Conservation (phyloP, 2,113 vertebrate genomes). For the Clarias macrocephalus region DNA sequence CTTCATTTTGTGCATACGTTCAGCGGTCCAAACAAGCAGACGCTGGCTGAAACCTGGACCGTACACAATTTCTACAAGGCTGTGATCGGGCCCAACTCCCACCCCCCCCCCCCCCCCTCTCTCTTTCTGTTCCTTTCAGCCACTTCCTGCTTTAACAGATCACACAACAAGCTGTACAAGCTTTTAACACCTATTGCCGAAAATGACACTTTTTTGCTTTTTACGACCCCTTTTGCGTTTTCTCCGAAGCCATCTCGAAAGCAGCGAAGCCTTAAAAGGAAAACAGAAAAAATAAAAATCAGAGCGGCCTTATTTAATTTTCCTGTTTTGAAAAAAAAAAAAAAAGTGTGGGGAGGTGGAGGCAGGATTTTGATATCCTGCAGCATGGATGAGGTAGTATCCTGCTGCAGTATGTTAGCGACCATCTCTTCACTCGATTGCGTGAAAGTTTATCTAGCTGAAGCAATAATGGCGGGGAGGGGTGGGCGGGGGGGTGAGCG, state of each 20-base stretch:
- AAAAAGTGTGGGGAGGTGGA: background rate
- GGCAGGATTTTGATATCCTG: slow-evolving; percentile 56
- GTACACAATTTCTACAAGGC: background rate
- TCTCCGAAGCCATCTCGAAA: slow-evolving; percentile 57
- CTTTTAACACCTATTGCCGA: background rate
- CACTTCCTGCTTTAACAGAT: background rate
- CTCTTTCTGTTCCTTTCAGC: background rate
- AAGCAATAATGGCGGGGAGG: slow-evolving; percentile 76
- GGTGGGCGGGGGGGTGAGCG: slow-evolving; percentile 50
- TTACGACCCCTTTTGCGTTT: background rate
- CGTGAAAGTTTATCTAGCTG: slow-evolving; percentile 53
- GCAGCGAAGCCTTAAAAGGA: slow-evolving; percentile 75
- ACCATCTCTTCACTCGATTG: slow-evolving; percentile 47
- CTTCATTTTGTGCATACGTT: background rate
- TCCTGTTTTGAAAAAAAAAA: background rate
- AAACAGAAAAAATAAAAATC: slow-evolving; percentile 34
- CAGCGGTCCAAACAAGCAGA: background rate
- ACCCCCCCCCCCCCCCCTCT: no score
- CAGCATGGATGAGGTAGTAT: slow-evolving; percentile 38
- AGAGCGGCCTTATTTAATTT: slow-evolving; percentile 69
- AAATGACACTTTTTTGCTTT: background rate
- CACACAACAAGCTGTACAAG: background rate
- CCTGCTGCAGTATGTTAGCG: slow-evolving; percentile 55
- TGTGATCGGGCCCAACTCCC: background rate
- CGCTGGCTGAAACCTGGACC: background rate